Conservation (phyloP, 2,888 invertebrate genomes). For the Erpobdella octoculata region DNA sequence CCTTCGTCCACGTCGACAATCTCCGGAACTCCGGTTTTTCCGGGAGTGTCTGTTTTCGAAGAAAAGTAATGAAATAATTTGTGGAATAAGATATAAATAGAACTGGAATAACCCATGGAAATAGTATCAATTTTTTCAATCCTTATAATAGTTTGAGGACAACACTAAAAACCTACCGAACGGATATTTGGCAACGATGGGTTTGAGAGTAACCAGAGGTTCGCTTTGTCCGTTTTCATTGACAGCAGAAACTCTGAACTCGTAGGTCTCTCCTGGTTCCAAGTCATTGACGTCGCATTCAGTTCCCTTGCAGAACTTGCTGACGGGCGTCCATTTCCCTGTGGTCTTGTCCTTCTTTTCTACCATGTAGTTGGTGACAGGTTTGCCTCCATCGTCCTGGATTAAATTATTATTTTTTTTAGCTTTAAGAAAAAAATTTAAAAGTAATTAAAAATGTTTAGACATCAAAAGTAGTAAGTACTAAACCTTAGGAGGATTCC, state of each 20-base stretch:
- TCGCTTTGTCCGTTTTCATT: slow-evolving; percentile 97
- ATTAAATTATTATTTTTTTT: slow-evolving; percentile 43
- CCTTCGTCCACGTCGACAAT: slow-evolving; percentile 79
- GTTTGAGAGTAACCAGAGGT: slow-evolving; percentile 76
- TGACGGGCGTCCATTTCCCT: slow-evolving; percentile 58
- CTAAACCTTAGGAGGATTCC: slow-evolving; percentile 51
- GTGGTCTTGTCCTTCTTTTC: slow-evolving; percentile 76
- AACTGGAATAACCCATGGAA: too few species aligned
- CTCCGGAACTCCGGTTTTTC: slow-evolving; percentile 79
- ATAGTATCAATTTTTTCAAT: not conserved
- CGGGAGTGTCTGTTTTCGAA: slow-evolving; percentile 58
- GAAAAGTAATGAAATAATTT: not conserved
- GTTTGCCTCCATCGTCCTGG: slow-evolving; percentile 83
- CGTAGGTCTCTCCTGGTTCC: slow-evolving; percentile 68
- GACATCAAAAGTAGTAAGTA: not conserved
- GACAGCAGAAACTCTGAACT: slow-evolving; percentile 91
- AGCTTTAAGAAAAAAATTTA: not conserved
- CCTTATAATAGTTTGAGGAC: not conserved
- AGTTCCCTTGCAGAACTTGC: slow-evolving; percentile 49
- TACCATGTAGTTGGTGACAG: slow-evolving; percentile 89
- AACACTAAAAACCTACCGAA: slow-evolving; percentile 62
- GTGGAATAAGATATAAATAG: not conserved
- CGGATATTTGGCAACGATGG: slow-evolving; percentile 87
- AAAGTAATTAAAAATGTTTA: not conserved
- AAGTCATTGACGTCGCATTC: slow-evolving; percentile 84